Evolutionary conservation across 2,113 vertebrate genomes (phyloP).

Genomic region (Muntiacus muntjak): DNA sequence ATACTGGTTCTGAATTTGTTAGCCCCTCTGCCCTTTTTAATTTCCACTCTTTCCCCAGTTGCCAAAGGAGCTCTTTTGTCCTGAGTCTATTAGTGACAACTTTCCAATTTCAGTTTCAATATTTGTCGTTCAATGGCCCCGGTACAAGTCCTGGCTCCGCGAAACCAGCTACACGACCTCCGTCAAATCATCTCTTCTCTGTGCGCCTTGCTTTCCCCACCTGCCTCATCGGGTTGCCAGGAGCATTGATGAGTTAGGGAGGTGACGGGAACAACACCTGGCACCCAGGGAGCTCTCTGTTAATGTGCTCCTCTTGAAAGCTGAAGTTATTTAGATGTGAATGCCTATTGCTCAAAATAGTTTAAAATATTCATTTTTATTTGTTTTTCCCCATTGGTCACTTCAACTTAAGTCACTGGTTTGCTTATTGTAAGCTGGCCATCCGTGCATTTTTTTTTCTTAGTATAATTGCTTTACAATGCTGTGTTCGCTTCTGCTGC

Average conservation of each 20-base stretch:
- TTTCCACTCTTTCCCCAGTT: not conserved
- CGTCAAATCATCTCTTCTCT: not conserved
- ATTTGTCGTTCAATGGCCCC: not conserved
- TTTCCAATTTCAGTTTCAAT: not conserved
- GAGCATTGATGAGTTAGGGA: not conserved
- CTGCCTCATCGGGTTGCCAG: too few species aligned
- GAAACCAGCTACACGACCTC: not conserved
- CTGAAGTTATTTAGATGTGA: not conserved
- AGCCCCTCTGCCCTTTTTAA: not conserved
- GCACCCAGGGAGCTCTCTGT: not conserved
- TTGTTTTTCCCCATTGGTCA: not conserved
- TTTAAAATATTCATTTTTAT: not conserved
- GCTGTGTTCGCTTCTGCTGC: not conserved
- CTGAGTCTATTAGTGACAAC: not conserved
- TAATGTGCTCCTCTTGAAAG: not conserved
- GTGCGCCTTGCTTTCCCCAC: not conserved
- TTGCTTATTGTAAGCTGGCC: not conserved
- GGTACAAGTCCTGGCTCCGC: not conserved
- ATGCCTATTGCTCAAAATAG: not conserved
- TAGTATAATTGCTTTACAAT: not conserved
- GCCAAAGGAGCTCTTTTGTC: not conserved
- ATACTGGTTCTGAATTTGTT: not conserved
- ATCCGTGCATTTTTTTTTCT: not conserved
- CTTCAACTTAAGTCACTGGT: not conserved
- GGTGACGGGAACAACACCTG: not conserved